Base-by-base conservation (phyloP, 2,113 vertebrate genomes). In the Tringa solitaria region DNA sequence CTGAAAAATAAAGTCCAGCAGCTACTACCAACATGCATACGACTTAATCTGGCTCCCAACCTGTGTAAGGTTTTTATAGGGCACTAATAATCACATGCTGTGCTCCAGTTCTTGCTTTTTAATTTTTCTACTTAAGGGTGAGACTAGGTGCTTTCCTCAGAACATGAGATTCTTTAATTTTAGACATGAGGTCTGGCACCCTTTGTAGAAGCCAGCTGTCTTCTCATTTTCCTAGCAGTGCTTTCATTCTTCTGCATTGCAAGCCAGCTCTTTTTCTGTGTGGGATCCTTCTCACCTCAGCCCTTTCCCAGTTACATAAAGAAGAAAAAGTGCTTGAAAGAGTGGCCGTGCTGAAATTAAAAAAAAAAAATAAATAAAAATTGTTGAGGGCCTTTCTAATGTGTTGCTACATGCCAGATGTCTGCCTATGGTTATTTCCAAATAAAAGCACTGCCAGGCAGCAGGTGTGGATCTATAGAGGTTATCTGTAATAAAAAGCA, bases 301-400 rank as follows among this genome's bases (percentile, higher is more conserved):
- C 95, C 95, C 95, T 96, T 97, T 97, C 91, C 63, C 94, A 93
- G 94, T 97, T 97, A 96, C 91, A 73, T 95, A 96, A 97, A 97
- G 94, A 93, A 67, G 50, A 46, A 90, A 84, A 93, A 93, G 56
- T 2, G 30, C n/a, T 70, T 70, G 45, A 77, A 95, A 43, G 61
- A 86, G 27, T n/a, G 75, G 50, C 59, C 22, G 7, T 1, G 8
- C 68, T 22, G 23, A 81, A 91, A 89, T 91, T 54, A 11, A 3
- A 73, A 73, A 90, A 86, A 77, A 84, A 68, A 64, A 41, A 67
- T 2, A 77, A 87, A 83, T 56, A 80, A 67, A 67, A 70, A 48
- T 67, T 1, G 1, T n/a, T 46, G n/a, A 63, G 33, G 37, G 23
- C 24, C 19, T 83, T 86, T 69, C 59, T 90, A 53, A 53, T 75